Percentiles rank a stretch among this genome's conserved stretches.
phyloP scores from a whole-genome alignment of 1,140 invertebrate species.

The Chrysomallon squamiferum region DNA sequence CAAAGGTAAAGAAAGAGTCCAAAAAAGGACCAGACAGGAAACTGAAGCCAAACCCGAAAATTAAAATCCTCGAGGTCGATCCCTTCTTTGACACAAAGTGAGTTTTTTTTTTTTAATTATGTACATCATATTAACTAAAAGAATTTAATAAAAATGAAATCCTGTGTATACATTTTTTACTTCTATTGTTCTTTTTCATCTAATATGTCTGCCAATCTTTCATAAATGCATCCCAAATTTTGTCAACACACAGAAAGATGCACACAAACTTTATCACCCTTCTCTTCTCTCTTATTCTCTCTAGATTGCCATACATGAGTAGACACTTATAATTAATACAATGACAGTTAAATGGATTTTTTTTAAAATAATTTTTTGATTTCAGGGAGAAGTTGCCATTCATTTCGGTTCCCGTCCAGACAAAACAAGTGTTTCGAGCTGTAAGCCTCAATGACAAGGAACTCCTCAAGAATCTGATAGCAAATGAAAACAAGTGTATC shows the following conservation, averaged over 20 bases:
- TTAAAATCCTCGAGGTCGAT: conserved; percentile 63
- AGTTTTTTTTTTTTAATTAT: conserved; percentile 4
- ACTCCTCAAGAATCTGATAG: conserved; percentile 54
- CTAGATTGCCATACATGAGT: no score
- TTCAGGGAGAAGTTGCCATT: conserved; percentile 60
- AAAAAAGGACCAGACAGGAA: conserved; percentile 46
- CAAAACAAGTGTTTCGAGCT: conserved; percentile 63
- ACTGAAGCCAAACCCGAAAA: conserved; percentile 49
- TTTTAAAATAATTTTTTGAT: no score
- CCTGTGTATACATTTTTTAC: not conserved
- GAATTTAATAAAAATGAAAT: not conserved
- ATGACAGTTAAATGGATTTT: no score
- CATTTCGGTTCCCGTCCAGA: conserved; percentile 62
- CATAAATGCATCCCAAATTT: not conserved
- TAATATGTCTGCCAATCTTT: not conserved
- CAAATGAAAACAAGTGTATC: conserved; percentile 54
- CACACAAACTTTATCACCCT: no score
- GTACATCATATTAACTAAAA: not conserved
- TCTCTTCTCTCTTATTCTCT: no score
- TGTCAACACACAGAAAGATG: no score
- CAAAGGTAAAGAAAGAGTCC: conserved; percentile 23
- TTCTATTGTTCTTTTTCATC: conserved; percentile 5
- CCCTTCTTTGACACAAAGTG: conserved; percentile 65
- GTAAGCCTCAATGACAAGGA: conserved; percentile 56
- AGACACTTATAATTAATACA: no score